Evolutionary conservation across 2,113 vertebrate genomes (phyloP).

Genomic region (Ptilonorhynchus violaceus): DNA sequence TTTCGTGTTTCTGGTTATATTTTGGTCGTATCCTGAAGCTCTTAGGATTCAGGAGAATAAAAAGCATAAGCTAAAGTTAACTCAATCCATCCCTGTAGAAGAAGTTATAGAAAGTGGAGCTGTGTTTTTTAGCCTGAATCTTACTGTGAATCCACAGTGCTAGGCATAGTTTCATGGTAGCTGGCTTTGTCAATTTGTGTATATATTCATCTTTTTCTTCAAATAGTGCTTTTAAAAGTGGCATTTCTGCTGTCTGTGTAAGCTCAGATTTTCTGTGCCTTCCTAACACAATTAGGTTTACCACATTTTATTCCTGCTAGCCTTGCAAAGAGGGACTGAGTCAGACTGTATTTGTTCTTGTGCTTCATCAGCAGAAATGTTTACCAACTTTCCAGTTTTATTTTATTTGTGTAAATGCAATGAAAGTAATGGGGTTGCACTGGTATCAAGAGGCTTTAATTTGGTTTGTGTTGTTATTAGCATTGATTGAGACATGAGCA

Average conservation of each 20-base stretch:
- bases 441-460: neutral
- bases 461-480: neutral
- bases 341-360: neutral
- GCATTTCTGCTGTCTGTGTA: constrained; percentile 29
- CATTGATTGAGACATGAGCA: neutral
- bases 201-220: neutral
- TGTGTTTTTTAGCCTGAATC: neutral
- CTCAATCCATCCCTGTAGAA: neutral
- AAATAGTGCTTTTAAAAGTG: neutral
- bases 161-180: neutral
- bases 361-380: constrained; percentile 43
- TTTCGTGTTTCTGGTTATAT: neutral
- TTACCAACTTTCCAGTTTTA: neutral
- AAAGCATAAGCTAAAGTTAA: neutral
- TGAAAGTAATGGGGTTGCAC: neutral
- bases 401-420: neutral
- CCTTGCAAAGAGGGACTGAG: constrained; percentile 26
- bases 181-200: neutral
- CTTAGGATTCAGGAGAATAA: neutral
- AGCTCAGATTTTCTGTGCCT: constrained; percentile 5
- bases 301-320: constrained; percentile 10
- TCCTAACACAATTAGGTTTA: constrained; percentile 41
- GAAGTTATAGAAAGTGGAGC: neutral
- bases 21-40: neutral
- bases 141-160: neutral